phyloP scores from a whole-genome alignment of 2,797 vertebrate species.

The Phoeniculus purpureus region DNA sequence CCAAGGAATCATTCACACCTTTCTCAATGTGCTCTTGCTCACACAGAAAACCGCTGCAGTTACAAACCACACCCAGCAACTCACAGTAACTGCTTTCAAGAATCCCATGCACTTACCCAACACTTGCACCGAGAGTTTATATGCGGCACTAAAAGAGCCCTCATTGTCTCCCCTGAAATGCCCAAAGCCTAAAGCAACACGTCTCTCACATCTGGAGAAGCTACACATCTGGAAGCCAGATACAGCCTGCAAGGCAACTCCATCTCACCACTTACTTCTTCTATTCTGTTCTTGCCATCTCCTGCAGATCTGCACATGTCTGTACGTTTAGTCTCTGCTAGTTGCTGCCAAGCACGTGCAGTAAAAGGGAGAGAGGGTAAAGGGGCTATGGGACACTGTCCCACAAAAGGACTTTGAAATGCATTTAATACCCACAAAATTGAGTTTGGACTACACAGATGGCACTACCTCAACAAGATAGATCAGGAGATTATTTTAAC shows the following conservation, averaged over 20 bases:
- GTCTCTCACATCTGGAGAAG: too few relatives aligned
- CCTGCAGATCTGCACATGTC: not conserved
- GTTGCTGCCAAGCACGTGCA: not conserved
- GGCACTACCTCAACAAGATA: not conserved
- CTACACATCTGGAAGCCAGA: slow-evolving; percentile 3
- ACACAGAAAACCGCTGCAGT: not conserved
- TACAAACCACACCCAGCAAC: not conserved
- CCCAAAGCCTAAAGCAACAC: not conserved
- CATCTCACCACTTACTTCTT: not conserved
- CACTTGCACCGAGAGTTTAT: not conserved
- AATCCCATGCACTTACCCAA: not conserved
- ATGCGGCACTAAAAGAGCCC: not conserved
- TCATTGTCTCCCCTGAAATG: not conserved
- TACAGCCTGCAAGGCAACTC: not conserved
- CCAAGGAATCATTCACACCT: not conserved
- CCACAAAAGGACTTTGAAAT: not conserved
- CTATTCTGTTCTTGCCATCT: not conserved
- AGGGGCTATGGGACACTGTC: not conserved
- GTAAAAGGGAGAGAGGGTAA: not conserved
- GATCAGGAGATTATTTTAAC: not conserved
- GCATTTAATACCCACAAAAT: not conserved
- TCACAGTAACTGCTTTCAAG: not conserved
- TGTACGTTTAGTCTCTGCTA: not conserved
- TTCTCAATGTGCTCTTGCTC: not conserved
- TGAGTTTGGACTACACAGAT: not conserved